phyloP scores from a whole-genome alignment of 1,140 invertebrate genomes.

The Eriosoma lanigerum region DNA sequence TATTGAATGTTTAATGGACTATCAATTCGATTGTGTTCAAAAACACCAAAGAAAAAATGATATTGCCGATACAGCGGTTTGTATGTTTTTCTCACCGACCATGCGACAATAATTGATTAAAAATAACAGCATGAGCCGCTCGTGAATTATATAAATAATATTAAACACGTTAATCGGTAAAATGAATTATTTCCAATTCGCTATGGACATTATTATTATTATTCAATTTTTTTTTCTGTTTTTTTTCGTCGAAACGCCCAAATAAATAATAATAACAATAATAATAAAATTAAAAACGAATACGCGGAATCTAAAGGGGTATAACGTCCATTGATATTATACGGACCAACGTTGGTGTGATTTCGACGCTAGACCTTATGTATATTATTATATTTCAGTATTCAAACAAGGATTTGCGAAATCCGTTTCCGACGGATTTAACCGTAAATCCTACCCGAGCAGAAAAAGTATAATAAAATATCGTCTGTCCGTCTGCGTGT shows the following conservation, averaged over 20 bases:
- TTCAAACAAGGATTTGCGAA: background rate
- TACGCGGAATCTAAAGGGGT: no score
- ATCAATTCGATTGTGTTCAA: background rate
- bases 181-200: no score
- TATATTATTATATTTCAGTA: background rate
- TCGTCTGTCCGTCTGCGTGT: no score
- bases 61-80: background rate
- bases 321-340: no score
- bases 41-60: background rate
- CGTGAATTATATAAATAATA: no score
- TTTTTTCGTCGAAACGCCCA: no score
- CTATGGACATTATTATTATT: no score
- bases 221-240: no score
- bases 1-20: background rate
- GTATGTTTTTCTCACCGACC: background rate
- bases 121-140: no score
- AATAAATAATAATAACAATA: no score
- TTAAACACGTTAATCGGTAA: no score
- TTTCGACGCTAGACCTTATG: background rate
- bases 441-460: background rate
- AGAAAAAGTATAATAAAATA: constrained; percentile 2
- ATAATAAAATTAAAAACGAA: no score
- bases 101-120: background rate
- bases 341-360: background rate
- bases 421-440: background rate